Evolutionary conservation across 2,113 vertebrate species (phyloP), one percentile per base, ranked within the genome.

Genomic region (Daboia siamensis): DNA sequence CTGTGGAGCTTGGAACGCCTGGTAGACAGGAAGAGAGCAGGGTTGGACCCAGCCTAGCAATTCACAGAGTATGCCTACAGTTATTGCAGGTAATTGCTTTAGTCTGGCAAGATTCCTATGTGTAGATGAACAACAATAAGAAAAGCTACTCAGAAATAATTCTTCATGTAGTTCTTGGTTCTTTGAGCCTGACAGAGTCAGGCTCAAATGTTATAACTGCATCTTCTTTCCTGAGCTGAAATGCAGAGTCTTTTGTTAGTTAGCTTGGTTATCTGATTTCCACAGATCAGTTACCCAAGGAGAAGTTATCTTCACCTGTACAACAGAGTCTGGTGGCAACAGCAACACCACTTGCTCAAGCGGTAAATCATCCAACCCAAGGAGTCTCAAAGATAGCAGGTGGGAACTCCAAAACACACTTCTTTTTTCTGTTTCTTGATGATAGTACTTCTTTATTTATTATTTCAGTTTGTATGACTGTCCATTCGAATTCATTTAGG

Each of bases 201-300:
- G 26, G 39, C 48, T 48, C 48, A 48, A 48, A 48, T 57, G 9
- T 48, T 84, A 9, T 44, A 59, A 6, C 15, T 21, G 39, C 51
- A 87, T 20, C 26, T 17, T 13, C 3, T 57, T 24, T 5, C 24
- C 10, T 33, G 17, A 23, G 11, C 8, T 85, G 33, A 89, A 89
- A 80, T 80, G 33, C 17, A 39, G 33, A 80, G 2, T 39, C 9
- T 20, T 0, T 8, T 11, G 0, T 12, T 1, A n/a, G 44, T 23
- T 1, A 20, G 29, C 2, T 10, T 6, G 3, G 15, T 8, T 23
- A 24, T 51, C 20, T 54, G 44, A 33, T 10, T 84, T 44, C 52
- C 88, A 6, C 93, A 97, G 97, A 97, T 87, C 96, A 96, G 93
- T 94, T 97, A 54, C 55, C 94, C 6, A 87, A 84, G 55, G 96